Evolutionary conservation across 2,797 vertebrate species (phyloP).

Genomic region (Coregonus suidteri): DNA sequence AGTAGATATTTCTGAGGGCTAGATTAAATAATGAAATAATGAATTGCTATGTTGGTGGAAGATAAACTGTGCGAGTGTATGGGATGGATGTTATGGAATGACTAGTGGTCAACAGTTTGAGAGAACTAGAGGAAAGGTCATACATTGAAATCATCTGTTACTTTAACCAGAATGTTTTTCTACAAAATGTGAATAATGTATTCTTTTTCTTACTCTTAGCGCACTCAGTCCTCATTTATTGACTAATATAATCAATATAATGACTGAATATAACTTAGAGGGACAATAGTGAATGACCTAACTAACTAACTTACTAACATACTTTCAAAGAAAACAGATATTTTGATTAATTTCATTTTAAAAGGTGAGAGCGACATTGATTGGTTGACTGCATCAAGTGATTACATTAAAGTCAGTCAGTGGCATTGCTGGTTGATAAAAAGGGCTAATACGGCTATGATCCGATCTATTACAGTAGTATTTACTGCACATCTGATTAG

Average conservation of each 20-base stretch:
- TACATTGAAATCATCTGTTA: too few species aligned
- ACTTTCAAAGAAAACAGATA: neutral
- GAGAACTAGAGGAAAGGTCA: too few species aligned
- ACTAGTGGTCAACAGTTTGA: too few species aligned
- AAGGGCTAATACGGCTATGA: slow-evolving; percentile 23
- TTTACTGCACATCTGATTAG: slow-evolving; percentile 48
- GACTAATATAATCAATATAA: neutral
- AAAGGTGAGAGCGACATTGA: slow-evolving; percentile 34
- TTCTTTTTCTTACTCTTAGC: too few species aligned
- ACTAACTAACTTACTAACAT: neutral
- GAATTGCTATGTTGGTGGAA: neutral
- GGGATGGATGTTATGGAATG: neutral
- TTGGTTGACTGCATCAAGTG: slow-evolving; percentile 11
- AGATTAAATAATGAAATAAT: too few species aligned
- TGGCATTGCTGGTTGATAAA: slow-evolving; percentile 29
- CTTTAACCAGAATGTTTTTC: too few species aligned
- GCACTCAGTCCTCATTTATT: neutral
- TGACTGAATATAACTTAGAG: neutral
- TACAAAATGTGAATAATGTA: too few species aligned
- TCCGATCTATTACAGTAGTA: slow-evolving; percentile 13
- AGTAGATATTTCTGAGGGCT: too few species aligned
- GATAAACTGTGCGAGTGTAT: neutral
- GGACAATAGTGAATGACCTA: neutral
- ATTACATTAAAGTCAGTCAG: slow-evolving; percentile 39
- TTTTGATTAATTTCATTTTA: neutral